These are phyloP conservation scores for Solenopsis fugax DNA, from an alignment of 1,140 invertebrate genomes.

Conservation along the genomic window DNA sequence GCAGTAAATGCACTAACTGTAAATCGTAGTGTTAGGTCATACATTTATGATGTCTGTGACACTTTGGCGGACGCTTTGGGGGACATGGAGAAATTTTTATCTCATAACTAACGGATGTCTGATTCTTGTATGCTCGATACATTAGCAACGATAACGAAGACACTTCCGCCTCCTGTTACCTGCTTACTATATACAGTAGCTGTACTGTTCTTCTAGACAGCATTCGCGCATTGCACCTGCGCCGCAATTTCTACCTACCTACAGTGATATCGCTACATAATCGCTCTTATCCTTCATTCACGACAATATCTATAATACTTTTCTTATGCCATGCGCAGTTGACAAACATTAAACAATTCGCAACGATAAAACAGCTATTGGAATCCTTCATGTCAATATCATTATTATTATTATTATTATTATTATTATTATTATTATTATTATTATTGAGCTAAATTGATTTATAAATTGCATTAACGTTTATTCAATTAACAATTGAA, in stretches of 20 bases:
- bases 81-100: constrained; percentile 45
- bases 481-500: constrained; percentile 45
- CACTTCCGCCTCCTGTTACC: constrained; percentile 64
- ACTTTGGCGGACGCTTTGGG: constrained; percentile 23
- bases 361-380: too few relatives aligned
- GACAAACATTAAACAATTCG: not conserved
- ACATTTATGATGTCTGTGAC: constrained; percentile 34
- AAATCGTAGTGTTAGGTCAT: constrained; percentile 18
- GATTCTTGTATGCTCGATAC: constrained; percentile 60
- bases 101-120: constrained; percentile 38
- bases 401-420: not conserved
- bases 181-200: constrained; percentile 30
- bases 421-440: not conserved
- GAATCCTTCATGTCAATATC: not conserved
- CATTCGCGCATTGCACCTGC: constrained; percentile 50
- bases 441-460: constrained; percentile 48
- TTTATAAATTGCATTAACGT: not conserved
- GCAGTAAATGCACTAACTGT: not conserved
- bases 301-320: not conserved
- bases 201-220: constrained; percentile 29
- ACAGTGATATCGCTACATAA: constrained; percentile 2
- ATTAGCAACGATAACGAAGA: constrained; percentile 68
- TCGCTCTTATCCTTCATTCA: constrained; percentile 10
- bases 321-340: too few relatives aligned
- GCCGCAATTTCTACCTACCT: constrained; percentile 41